A percentile compares a stretch with the other conserved stretches of the same genome.
Evolutionary conservation across 2,888 invertebrate species (phyloP).

Genomic region (Cecidostiba fungosa): DNA sequence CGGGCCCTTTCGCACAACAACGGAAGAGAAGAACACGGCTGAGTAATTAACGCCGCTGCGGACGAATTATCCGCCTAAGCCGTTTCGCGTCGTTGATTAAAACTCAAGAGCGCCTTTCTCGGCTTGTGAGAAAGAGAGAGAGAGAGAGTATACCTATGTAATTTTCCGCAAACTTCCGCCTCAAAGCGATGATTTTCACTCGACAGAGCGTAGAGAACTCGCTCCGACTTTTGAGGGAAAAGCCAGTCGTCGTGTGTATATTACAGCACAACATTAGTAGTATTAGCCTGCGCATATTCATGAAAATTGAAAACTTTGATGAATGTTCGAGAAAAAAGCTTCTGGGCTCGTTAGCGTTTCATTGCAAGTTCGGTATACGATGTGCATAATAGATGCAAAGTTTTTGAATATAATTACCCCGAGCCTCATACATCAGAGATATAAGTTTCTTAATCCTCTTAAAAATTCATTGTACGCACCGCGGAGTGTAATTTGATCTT

Average conservation of each 20-base stretch:
- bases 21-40: not conserved
- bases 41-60: not conserved
- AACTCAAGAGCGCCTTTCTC: not conserved
- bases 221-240: too few relatives aligned
- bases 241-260: too few relatives aligned
- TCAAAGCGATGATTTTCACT: too few relatives aligned
- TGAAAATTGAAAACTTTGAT: not conserved
- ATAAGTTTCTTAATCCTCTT: not conserved
- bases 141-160: not conserved
- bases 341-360: not conserved
- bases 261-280: too few relatives aligned
- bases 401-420: not conserved
- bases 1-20: not conserved
- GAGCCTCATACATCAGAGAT: not conserved
- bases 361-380: not conserved
- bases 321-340: not conserved
- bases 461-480: not conserved
- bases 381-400: slow-evolving; percentile 8
- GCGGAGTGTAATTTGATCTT: too few relatives aligned
- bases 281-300: too few relatives aligned
- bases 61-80: not conserved
- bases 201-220: too few relatives aligned
- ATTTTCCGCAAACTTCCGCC: not conserved
- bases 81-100: slow-evolving; percentile 1
- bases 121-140: not conserved